Conservation (phyloP, 2,888 invertebrate species). For the Vanessa cardui region DNA sequence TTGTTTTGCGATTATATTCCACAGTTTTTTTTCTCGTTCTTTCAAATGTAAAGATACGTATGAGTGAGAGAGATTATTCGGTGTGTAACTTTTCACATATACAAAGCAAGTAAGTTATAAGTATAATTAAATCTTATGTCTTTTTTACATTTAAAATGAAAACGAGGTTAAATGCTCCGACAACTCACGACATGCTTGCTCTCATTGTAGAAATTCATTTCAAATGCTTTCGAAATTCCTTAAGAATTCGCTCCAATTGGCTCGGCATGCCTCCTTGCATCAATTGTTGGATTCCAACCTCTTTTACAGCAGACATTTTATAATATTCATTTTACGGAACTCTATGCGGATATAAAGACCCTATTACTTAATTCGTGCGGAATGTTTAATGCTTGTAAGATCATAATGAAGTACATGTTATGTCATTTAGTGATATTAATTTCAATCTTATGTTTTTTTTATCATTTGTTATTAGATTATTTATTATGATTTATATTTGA, state of each 20-base stretch:
- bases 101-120: too few species aligned
- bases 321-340: slow-evolving; percentile 21
- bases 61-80: too few species aligned
- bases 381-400: slow-evolving; percentile 7
- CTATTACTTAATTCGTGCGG: slow-evolving; percentile 6
- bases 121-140: too few species aligned
- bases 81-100: too few species aligned
- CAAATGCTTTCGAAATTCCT: slow-evolving; percentile 24
- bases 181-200: slow-evolving; percentile 20
- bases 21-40: too few species aligned
- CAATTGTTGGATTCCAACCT: slow-evolving; percentile 27
- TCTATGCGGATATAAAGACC: slow-evolving; percentile 9
- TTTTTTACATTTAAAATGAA: slow-evolving; percentile 13
- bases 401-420: not conserved
- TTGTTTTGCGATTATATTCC: too few species aligned
- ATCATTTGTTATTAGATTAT: too few species aligned
- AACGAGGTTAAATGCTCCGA: slow-evolving; percentile 27
- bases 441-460: too few species aligned
- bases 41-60: too few species aligned
- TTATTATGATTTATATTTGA: too few species aligned
- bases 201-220: slow-evolving; percentile 27
- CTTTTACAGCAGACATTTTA: slow-evolving; percentile 26
- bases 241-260: slow-evolving; percentile 30
- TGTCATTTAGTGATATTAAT: too few species aligned
- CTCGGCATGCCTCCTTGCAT: slow-evolving; percentile 28